Conservation (phyloP, 2,888 invertebrate species). For the Petrolisthes manimaculis region DNA sequence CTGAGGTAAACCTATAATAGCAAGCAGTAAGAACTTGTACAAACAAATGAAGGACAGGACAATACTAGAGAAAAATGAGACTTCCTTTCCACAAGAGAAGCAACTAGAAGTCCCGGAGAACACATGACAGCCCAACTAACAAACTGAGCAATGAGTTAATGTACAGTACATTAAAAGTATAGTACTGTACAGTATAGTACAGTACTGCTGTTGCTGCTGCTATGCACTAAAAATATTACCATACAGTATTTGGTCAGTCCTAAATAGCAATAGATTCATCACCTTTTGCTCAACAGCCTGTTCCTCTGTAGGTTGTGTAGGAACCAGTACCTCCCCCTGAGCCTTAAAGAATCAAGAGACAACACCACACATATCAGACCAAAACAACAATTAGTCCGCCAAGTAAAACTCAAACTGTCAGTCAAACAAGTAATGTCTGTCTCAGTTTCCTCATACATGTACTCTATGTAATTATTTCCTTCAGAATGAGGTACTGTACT, state of each 20-base stretch:
- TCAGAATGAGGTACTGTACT: too few species aligned
- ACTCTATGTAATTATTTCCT: too few species aligned
- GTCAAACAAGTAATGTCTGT: too few species aligned
- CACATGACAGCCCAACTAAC: background rate
- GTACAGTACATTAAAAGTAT: too few species aligned
- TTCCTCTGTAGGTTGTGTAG: constrained; percentile 44
- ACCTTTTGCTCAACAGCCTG: constrained; percentile 53
- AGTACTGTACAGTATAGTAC: too few species aligned
- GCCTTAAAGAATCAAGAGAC: constrained; percentile 49
- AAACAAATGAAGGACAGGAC: background rate
- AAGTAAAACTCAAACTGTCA: too few species aligned
- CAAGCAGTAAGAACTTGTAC: constrained; percentile 6
- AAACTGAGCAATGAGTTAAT: background rate
- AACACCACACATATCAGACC: constrained; percentile 3
- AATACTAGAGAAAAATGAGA: background rate
- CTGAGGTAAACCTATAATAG: background rate
- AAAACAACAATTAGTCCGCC: too few species aligned
- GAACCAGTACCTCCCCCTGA: constrained; percentile 45
- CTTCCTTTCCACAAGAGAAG: background rate
- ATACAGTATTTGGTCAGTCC: background rate
- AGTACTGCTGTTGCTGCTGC: background rate
- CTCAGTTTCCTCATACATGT: too few species aligned
- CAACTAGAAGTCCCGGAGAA: constrained; percentile 1
- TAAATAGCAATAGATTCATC: constrained; percentile 13
- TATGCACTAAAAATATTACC: background rate